Percentiles rank a stretch among this genome's conserved stretches.
Evolutionary conservation across 2,113 vertebrate genomes (phyloP).

Genomic region (Spermophilus dauricus): DNA sequence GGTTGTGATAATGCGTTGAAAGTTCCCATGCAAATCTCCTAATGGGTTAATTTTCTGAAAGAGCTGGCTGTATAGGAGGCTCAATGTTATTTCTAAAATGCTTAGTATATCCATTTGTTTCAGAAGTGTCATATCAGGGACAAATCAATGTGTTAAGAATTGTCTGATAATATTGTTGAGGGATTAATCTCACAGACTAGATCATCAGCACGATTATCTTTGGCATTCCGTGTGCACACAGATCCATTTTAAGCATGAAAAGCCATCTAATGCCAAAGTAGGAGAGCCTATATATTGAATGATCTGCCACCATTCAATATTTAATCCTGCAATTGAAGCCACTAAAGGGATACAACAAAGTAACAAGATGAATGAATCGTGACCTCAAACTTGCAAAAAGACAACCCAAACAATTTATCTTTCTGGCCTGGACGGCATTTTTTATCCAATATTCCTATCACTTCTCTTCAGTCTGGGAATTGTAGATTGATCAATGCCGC

Average conservation of each 20-base stretch:
- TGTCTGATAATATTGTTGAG: slow-evolving; percentile 89
- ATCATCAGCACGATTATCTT: slow-evolving; percentile 89
- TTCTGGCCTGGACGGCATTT: slow-evolving; percentile 89
- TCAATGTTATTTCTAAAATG: slow-evolving; percentile 78
- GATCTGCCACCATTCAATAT: slow-evolving; percentile 92
- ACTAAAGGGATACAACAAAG: slow-evolving; percentile 94
- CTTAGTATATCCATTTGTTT: slow-evolving; percentile 85
- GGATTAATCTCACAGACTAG: slow-evolving; percentile 91
- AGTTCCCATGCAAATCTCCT: slow-evolving; percentile 26
- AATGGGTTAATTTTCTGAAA: slow-evolving; percentile 84
- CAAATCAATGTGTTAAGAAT: slow-evolving; percentile 89
- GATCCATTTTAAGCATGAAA: slow-evolving; percentile 88
- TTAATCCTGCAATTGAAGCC: slow-evolving; percentile 95
- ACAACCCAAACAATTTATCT: slow-evolving; percentile 96
- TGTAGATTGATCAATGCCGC: slow-evolving; percentile 92
- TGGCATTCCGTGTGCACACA: slow-evolving; percentile 87
- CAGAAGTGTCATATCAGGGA: slow-evolving; percentile 89
- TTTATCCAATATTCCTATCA: slow-evolving; percentile 89
- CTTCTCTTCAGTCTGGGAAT: slow-evolving; percentile 85
- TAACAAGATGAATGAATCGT: slow-evolving; percentile 97
- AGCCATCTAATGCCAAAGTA: slow-evolving; percentile 87
- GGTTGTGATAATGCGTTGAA: neutral
- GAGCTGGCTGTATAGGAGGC: slow-evolving; percentile 38
- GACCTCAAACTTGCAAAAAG: slow-evolving; percentile 96
- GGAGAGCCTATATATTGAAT: slow-evolving; percentile 89